These are phyloP conservation scores for Thalpophila matura DNA, from an alignment of 2,888 invertebrate genomes.

Conservation along the genomic window DNA sequence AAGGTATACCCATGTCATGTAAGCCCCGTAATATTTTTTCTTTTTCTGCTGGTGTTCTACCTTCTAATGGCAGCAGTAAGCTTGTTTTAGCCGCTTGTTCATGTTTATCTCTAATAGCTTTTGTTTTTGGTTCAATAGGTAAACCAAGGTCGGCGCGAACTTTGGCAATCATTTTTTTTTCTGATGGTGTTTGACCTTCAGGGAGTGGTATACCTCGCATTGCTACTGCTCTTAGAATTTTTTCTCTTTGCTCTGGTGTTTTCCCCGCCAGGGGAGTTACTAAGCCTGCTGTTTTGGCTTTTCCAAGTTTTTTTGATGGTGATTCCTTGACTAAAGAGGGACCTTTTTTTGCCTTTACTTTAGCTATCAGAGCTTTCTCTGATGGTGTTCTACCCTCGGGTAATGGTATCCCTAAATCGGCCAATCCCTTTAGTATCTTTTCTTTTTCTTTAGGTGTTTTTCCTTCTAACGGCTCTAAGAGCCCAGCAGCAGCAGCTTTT, in stretches of 20 bases:
- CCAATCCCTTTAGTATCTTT: constrained; percentile 29
- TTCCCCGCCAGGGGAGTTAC: constrained; percentile 63
- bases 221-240: constrained; percentile 59
- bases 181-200: constrained; percentile 63
- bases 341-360: constrained; percentile 1
- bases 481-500: constrained; percentile 60
- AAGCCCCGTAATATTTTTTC: constrained; percentile 56
- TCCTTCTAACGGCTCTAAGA: constrained; percentile 58
- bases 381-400: constrained; percentile 66
- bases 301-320: neutral
- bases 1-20: constrained; percentile 55
- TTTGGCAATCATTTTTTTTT: constrained; percentile 61
- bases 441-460: constrained; percentile 66
- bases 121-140: constrained; percentile 61
- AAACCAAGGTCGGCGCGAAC: constrained; percentile 64
- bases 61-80: constrained; percentile 52
- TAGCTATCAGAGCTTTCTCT: constrained; percentile 55
- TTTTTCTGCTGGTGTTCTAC: constrained; percentile 58
- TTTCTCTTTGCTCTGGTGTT: constrained; percentile 59
- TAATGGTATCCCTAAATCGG: constrained; percentile 49
- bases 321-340: neutral
- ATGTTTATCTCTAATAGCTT: constrained; percentile 33
- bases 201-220: constrained; percentile 63
- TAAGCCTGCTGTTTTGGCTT: constrained; percentile 16
- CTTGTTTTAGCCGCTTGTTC: constrained; percentile 55